phyloP scores from a whole-genome alignment of 2,797 vertebrate genomes.

The Notolepis coatsorum region DNA sequence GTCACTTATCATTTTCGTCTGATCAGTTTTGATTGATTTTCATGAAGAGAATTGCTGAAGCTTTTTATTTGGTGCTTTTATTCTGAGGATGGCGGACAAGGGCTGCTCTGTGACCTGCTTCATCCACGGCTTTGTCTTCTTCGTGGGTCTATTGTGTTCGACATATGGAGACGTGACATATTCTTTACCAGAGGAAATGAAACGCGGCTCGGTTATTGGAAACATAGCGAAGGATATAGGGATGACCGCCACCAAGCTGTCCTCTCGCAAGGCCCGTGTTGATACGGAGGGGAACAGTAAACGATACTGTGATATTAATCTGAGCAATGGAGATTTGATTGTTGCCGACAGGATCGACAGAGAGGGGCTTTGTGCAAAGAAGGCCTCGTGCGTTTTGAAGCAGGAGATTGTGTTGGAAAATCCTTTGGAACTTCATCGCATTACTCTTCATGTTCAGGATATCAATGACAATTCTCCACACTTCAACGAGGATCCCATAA shows the following conservation, averaged over 20 bases:
- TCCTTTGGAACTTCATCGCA: constrained; percentile 70
- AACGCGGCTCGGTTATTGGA: no score
- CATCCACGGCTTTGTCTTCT: neutral
- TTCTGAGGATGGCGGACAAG: constrained; percentile 5
- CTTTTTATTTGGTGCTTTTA: neutral
- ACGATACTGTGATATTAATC: constrained; percentile 35
- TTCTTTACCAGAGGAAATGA: constrained; percentile 71
- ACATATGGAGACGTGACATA: constrained; percentile 64
- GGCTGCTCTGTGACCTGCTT: neutral
- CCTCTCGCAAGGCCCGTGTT: no score
- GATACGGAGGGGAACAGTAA: no score
- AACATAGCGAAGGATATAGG: no score
- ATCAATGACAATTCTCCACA: constrained; percentile 75
- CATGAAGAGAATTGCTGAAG: neutral
- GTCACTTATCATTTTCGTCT: neutral
- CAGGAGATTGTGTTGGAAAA: constrained; percentile 70
- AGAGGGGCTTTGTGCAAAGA: constrained; percentile 68
- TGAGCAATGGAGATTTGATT: constrained; percentile 51
- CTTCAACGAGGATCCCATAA: constrained; percentile 58
- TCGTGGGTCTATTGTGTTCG: neutral
- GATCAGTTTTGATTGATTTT: neutral
- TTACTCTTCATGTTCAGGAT: constrained; percentile 69
- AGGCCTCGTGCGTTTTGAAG: constrained; percentile 47
- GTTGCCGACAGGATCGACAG: constrained; percentile 68
- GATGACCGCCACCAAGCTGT: no score